phyloP scores from a whole-genome alignment of 2,888 invertebrate genomes.

The Oligia latruncula region DNA sequence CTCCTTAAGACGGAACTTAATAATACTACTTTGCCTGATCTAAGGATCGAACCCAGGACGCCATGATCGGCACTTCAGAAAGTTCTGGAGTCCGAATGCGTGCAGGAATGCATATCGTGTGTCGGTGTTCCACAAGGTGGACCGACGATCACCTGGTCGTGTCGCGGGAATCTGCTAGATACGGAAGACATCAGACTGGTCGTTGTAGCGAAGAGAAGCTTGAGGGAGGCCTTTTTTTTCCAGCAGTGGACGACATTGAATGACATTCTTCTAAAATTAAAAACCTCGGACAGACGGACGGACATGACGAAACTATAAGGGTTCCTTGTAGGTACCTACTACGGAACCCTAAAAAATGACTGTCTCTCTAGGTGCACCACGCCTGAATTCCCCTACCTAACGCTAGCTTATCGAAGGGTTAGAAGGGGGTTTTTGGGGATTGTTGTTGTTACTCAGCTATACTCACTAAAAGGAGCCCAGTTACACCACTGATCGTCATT shows the following conservation, averaged over 20 bases:
- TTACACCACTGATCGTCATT: constrained; percentile 93
- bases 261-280: background rate
- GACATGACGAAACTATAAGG: too few relatives aligned
- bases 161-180: background rate
- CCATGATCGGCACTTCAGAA: background rate
- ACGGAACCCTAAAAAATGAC: too few relatives aligned
- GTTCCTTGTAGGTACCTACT: too few relatives aligned
- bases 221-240: background rate
- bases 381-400: too few relatives aligned
- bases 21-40: background rate
- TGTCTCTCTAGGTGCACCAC: background rate
- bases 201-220: background rate
- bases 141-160: background rate
- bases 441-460: background rate
- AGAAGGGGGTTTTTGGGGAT: too few relatives aligned
- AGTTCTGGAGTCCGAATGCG: background rate
- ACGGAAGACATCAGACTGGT: background rate
- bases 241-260: background rate
- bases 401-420: too few relatives aligned
- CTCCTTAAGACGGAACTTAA: too few relatives aligned
- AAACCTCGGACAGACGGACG: too few relatives aligned
- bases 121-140: background rate
- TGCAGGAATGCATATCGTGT: background rate
- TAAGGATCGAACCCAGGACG: background rate
- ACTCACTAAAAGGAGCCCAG: constrained; percentile 96